These are phyloP conservation scores for Allolobophora icterica DNA, from an alignment of 2,888 invertebrate species.

Conservation along the genomic window DNA sequence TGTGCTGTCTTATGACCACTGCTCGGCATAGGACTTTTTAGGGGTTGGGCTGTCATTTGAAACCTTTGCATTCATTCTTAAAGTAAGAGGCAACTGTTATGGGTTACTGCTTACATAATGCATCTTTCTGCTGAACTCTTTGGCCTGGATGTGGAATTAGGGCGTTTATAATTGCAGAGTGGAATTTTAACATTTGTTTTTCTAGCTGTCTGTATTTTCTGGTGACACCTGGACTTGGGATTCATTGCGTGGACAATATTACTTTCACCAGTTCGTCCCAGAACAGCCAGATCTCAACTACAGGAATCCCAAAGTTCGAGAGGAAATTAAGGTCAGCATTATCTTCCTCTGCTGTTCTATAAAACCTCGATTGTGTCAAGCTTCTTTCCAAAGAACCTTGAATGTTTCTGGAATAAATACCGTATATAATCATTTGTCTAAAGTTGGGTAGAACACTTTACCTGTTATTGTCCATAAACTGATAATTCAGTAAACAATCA, in stretches of 20 bases:
- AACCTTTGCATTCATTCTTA: background rate
- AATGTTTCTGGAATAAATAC: too few species aligned
- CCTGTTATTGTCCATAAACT: background rate
- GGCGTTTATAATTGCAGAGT: background rate
- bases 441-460: background rate
- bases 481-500: too few species aligned
- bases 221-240: constrained; percentile 79
- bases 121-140: too few species aligned
- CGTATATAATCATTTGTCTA: background rate
- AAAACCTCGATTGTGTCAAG: too few species aligned
- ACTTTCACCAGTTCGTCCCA: constrained; percentile 77
- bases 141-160: too few species aligned
- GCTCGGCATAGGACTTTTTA: too few species aligned
- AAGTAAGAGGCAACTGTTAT: background rate
- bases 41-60: background rate
- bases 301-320: constrained; percentile 69
- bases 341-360: background rate
- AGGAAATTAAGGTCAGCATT: constrained; percentile 55
- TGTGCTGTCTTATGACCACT: too few species aligned
- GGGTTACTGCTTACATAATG: background rate
- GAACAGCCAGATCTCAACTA: constrained; percentile 83
- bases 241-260: constrained; percentile 74
- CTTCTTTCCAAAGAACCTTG: too few species aligned
- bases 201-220: constrained; percentile 70
- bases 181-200: too few species aligned